Percentiles rank a stretch among this genome's conserved stretches.
Evolutionary conservation across 2,113 vertebrate genomes (phyloP).

Genomic region (Ceyx margarethae): DNA sequence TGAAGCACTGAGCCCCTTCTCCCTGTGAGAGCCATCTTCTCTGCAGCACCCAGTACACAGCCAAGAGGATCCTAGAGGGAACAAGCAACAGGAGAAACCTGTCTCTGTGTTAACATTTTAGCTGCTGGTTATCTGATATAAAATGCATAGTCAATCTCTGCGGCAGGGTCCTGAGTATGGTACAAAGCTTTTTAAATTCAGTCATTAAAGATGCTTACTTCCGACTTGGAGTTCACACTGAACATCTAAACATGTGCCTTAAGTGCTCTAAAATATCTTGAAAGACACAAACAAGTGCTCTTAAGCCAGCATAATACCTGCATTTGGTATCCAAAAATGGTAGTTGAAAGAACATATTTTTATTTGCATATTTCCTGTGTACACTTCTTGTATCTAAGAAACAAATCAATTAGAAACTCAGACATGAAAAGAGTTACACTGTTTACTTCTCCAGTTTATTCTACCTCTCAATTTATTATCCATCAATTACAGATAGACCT

Average conservation of each 20-base stretch:
- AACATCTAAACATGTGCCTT: neutral
- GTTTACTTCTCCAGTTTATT: neutral
- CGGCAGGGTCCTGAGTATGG: neutral
- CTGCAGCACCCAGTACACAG: fast-evolving
- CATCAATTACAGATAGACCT: neutral
- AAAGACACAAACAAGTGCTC: neutral
- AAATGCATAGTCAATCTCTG: neutral
- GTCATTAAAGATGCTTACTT: neutral
- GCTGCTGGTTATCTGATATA: neutral
- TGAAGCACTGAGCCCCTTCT: neutral
- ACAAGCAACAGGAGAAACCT: neutral
- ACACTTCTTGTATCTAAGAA: neutral
- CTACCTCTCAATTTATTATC: neutral
- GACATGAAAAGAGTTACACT: neutral
- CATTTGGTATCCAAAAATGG: neutral
- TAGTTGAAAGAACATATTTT: neutral
- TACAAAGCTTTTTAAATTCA: neutral
- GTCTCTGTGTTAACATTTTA: neutral
- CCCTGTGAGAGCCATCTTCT: fast-evolving
- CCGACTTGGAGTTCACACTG: neutral
- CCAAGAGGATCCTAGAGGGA: neutral
- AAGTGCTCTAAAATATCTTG: neutral
- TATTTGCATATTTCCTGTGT: neutral
- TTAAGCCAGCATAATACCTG: neutral
- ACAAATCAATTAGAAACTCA: neutral